Percentiles rank a stretch among this genome's conserved stretches.
phyloP scores from a whole-genome alignment of 2,797 vertebrate genomes.

The Hapalemur alaotrensis region DNA sequence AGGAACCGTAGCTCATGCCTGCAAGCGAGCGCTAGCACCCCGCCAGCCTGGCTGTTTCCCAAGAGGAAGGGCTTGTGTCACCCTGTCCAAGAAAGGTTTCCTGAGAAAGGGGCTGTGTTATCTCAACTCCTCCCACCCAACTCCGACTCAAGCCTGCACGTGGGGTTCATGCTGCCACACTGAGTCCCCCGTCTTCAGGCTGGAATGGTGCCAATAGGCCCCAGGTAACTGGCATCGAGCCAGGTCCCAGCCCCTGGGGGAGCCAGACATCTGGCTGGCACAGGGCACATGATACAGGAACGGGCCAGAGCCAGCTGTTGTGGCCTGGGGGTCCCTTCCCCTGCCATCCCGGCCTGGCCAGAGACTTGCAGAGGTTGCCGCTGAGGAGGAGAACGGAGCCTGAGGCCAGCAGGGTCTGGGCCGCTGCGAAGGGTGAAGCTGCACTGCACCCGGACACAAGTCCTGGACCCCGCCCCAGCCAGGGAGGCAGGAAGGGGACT shows the following conservation, averaged over 20 bases:
- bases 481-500: neutral
- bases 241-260: neutral
- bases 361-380: neutral
- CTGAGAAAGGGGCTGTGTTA: neutral
- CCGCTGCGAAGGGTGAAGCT: neutral
- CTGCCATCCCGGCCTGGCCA: neutral
- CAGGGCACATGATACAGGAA: neutral
- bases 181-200: neutral
- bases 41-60: neutral
- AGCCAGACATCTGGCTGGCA: neutral
- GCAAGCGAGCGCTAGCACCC: neutral
- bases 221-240: neutral
- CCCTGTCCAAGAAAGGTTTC: neutral
- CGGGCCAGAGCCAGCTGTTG: neutral
- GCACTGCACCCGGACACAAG: fast-evolving
- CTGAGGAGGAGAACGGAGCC: neutral
- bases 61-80: neutral
- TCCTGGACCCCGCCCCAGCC: neutral
- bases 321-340: too few relatives aligned
- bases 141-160: neutral
- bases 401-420: neutral
- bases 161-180: neutral
- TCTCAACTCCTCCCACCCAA: neutral
- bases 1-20: neutral
- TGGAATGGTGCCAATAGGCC: neutral